These are phyloP conservation scores for Sterrhoptilus dennistouni DNA, from an alignment of 2,113 vertebrate genomes.

Conservation along the genomic window DNA sequence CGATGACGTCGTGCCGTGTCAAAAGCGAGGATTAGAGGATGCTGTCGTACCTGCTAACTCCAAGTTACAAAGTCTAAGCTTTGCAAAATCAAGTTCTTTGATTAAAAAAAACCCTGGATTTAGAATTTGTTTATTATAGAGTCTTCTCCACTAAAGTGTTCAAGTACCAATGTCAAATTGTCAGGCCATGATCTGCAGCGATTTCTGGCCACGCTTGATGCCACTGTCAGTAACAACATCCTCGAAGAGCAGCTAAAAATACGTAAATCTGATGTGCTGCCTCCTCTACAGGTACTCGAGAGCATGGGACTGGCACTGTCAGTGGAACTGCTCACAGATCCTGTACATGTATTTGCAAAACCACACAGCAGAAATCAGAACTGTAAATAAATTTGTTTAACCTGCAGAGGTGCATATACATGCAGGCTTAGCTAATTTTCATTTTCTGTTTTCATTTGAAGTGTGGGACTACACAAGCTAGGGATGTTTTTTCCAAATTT, in stretches of 20 bases:
- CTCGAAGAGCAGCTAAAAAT: not conserved
- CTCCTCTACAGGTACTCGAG: not conserved
- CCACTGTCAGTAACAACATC: not conserved
- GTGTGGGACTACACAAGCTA: not conserved
- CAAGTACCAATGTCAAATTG: not conserved
- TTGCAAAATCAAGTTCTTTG: not conserved
- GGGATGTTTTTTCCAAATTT: not conserved
- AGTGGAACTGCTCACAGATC: not conserved
- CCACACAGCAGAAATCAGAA: not conserved
- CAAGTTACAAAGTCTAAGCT: not conserved
- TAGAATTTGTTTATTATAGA: not conserved
- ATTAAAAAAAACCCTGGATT: not conserved
- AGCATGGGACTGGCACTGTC: fast-evolving
- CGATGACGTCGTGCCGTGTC: not conserved
- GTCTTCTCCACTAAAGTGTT: not conserved
- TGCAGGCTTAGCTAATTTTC: not conserved
- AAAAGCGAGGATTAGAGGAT: not conserved
- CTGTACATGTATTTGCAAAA: fast-evolving
- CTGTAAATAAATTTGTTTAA: not conserved
- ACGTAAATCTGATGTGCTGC: not conserved
- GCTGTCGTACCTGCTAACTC: not conserved
- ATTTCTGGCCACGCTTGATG: not conserved
- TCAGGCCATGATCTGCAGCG: not conserved
- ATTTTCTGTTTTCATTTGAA: not conserved
- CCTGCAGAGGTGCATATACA: not conserved